Evolutionary conservation across 2,797 vertebrate genomes (phyloP).

Genomic region (Muraenolepis orangiensis): DNA sequence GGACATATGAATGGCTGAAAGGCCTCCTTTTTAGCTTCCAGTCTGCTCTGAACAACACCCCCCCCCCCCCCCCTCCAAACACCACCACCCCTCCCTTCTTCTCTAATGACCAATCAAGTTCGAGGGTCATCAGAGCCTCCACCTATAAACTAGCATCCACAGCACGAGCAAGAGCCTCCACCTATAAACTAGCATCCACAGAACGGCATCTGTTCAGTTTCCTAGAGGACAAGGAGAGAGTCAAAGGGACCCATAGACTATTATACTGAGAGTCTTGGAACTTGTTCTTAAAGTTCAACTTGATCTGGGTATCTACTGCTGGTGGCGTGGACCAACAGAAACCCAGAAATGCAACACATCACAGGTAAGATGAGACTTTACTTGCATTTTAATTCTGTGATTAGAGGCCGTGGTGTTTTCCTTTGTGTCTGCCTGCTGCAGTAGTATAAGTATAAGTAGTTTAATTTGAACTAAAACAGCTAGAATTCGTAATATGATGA

Average conservation of each 20-base stretch:
- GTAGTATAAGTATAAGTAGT: background rate
- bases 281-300: slow-evolving; percentile 6
- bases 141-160: background rate
- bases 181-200: background rate
- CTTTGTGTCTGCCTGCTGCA: too few relatives aligned
- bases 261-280: slow-evolving; percentile 20
- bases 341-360: slow-evolving; percentile 41
- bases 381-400: background rate
- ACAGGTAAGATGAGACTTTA: slow-evolving; percentile 51
- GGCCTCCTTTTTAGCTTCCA: background rate
- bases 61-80: background rate
- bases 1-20: slow-evolving; percentile 17
- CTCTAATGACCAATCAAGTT: slow-evolving; percentile 57
- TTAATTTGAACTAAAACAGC: too few relatives aligned
- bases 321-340: background rate
- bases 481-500: too few relatives aligned
- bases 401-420: background rate
- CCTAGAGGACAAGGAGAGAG: background rate
- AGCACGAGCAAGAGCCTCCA: slow-evolving; percentile 5
- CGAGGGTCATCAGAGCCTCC: slow-evolving; percentile 27
- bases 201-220: background rate
- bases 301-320: background rate
- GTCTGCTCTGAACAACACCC: background rate
- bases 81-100: slow-evolving; percentile 13
- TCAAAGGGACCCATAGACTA: slow-evolving; percentile 2